phyloP scores from a whole-genome alignment of 1,140 invertebrate species.

The Aphis gossypii region DNA sequence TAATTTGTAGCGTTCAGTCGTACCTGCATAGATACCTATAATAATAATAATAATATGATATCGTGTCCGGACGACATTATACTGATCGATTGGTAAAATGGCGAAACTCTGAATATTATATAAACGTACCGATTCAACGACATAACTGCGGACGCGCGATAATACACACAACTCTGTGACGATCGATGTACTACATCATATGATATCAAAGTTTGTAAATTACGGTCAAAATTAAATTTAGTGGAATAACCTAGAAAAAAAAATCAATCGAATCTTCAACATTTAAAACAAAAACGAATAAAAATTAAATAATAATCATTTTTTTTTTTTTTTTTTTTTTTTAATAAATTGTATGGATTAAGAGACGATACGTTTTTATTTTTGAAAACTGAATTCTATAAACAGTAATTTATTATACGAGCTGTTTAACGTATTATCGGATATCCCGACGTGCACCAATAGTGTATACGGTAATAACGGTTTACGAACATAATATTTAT shows the following conservation, averaged over 20 bases:
- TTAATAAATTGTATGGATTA: too few relatives aligned
- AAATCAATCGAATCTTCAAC: not conserved
- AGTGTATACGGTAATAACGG: not conserved
- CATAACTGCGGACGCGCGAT: not conserved
- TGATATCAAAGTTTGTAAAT: not conserved
- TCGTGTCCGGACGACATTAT: not conserved
- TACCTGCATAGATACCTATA: not conserved
- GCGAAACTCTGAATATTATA: not conserved
- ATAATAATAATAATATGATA: not conserved
- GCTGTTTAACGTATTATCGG: too few relatives aligned
- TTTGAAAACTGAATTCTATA: too few relatives aligned
- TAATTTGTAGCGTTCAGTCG: not conserved
- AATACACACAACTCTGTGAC: not conserved
- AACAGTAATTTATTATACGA: too few relatives aligned
- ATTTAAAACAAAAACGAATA: not conserved
- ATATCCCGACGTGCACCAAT: too few relatives aligned
- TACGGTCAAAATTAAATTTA: not conserved
- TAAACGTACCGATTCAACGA: not conserved
- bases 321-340: too few relatives aligned
- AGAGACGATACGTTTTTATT: too few relatives aligned
- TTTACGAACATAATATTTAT: not conserved
- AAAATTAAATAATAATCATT: not conserved
- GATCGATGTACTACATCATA: not conserved
- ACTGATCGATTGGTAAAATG: not conserved
- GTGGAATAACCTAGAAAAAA: not conserved